Evolutionary conservation across 2,888 invertebrate genomes (phyloP).

Genomic region (Oeneis ivallda): DNA sequence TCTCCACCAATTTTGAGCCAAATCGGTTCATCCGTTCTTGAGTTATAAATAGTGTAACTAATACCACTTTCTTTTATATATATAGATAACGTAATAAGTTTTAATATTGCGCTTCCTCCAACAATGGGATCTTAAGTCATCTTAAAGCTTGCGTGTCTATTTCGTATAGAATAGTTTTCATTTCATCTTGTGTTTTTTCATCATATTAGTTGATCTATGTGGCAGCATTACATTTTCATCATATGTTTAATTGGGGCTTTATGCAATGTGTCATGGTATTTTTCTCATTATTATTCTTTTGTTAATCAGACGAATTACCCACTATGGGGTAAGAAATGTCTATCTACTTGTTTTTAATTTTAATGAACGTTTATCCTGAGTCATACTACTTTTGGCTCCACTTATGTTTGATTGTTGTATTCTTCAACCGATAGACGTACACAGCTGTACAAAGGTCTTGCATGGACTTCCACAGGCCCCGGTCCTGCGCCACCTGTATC

Average conservation of each 20-base stretch:
- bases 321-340: constrained; percentile 11
- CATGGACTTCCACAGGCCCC: too few relatives aligned
- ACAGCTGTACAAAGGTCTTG: too few relatives aligned
- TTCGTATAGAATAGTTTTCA: constrained; percentile 11
- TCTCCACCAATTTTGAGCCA: too few relatives aligned
- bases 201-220: constrained; percentile 16
- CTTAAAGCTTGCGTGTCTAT: constrained; percentile 3
- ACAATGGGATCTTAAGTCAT: constrained; percentile 26
- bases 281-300: constrained; percentile 35
- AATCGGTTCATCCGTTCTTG: too few relatives aligned
- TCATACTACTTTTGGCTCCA: background rate
- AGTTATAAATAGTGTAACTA: too few relatives aligned
- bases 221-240: constrained; percentile 23
- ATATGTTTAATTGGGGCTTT: constrained; percentile 29
- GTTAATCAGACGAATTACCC: constrained; percentile 25
- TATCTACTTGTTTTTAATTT: background rate
- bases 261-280: constrained; percentile 34
- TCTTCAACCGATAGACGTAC: too few relatives aligned
- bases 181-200: constrained; percentile 12
- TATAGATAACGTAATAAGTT: too few relatives aligned
- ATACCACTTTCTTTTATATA: too few relatives aligned
- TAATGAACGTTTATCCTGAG: too few relatives aligned
- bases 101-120: constrained; percentile 4
- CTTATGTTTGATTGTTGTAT: too few relatives aligned
- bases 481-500: too few relatives aligned